Percentiles rank a stretch among this genome's conserved stretches.
Conservation (phyloP, 2,113 vertebrate genomes). For the Lipotes vexillifer region DNA sequence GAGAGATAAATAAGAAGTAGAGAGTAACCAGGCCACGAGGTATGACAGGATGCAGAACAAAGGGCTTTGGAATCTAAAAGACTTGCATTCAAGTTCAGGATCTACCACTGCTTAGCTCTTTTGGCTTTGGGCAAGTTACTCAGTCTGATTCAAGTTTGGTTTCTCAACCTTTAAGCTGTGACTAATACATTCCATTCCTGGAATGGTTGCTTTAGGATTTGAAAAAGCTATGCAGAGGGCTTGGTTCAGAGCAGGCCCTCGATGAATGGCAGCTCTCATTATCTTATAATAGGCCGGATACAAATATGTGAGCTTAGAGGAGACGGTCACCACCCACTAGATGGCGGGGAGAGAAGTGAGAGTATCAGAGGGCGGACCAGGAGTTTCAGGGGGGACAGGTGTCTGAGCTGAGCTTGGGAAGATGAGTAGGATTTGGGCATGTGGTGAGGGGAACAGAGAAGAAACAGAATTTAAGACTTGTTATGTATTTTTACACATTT, state of each 20-base stretch:
- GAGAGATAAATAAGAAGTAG: not conserved
- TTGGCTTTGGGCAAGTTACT: not conserved
- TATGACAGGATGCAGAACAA: not conserved
- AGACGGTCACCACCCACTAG: no score
- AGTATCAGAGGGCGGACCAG: not conserved
- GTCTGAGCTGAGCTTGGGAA: not conserved
- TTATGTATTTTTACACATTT: not conserved
- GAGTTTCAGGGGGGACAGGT: not conserved
- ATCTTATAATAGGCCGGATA: not conserved
- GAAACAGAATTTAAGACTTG: not conserved
- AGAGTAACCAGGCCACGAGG: not conserved
- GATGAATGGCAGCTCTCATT: not conserved
- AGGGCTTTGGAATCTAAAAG: not conserved
- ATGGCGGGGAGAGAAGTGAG: not conserved
- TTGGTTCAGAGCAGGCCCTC: not conserved
- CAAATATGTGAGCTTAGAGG: not conserved
- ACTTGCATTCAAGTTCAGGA: not conserved
- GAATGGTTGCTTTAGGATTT: not conserved
- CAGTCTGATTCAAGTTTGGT: not conserved
- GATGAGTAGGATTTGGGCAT: not conserved
- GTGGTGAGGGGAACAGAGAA: not conserved
- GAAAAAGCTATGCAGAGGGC: not conserved
- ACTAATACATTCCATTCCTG: not conserved
- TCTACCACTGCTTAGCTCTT: not conserved
- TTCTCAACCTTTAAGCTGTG: constrained; percentile 11